phyloP scores from a whole-genome alignment of 2,888 invertebrate genomes.

The Ethmia dodecea region DNA sequence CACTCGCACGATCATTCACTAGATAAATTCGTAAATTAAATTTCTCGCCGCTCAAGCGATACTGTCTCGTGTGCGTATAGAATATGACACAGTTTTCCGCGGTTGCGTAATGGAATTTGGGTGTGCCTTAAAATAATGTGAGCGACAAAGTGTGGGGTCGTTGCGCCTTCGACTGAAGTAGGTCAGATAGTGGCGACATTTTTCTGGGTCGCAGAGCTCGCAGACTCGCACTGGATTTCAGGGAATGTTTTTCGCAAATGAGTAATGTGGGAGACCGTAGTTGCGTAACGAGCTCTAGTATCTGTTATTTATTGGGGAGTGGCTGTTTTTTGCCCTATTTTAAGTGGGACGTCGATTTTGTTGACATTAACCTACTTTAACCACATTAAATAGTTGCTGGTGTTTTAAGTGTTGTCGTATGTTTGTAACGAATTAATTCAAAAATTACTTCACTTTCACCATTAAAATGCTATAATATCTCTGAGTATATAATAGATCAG shows the following conservation, averaged over 20 bases:
- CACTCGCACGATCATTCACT: conserved; percentile 67
- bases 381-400: too few species aligned
- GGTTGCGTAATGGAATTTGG: conserved; percentile 29
- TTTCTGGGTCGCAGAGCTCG: conserved; percentile 51
- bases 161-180: conserved; percentile 48
- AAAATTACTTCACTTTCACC: too few species aligned
- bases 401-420: too few species aligned
- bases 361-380: too few species aligned
- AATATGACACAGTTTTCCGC: conserved; percentile 31
- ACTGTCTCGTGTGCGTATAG: conserved; percentile 26
- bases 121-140: conserved; percentile 63
- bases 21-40: conserved; percentile 75
- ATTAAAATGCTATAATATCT: too few species aligned
- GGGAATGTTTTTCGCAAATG: conserved; percentile 50
- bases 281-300: conserved; percentile 15
- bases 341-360: too few species aligned
- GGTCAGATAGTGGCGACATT: conserved; percentile 62
- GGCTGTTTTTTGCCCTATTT: neutral
- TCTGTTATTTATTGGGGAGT: conserved; percentile 10
- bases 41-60: conserved; percentile 32
- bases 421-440: too few species aligned
- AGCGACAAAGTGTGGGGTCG: conserved; percentile 47
- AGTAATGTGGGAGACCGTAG: conserved; percentile 36
- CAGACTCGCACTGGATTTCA: conserved; percentile 40
- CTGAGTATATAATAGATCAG: too few species aligned